These are phyloP conservation scores for Eilema sororculum DNA, from an alignment of 2,888 invertebrate species.

Conservation along the genomic window DNA sequence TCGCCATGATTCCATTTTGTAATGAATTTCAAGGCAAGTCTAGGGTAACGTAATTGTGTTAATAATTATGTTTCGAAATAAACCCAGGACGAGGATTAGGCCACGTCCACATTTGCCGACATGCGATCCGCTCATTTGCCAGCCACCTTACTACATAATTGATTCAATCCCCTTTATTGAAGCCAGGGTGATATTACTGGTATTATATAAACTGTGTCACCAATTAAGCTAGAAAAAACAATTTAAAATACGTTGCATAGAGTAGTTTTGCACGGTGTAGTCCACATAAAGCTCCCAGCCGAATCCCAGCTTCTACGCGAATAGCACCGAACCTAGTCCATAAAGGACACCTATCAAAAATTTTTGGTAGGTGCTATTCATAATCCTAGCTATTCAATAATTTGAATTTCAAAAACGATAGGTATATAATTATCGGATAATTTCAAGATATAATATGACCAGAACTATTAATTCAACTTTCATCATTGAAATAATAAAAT, in stretches of 20 bases:
- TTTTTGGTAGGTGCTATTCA: no score
- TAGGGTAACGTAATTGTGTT: conserved; percentile 48
- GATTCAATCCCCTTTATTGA: conserved; percentile 52
- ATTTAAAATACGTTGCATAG: background rate
- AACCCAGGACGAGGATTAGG: conserved; percentile 46
- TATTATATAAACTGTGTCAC: conserved; percentile 39
- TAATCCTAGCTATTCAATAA: no score
- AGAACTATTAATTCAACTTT: no score
- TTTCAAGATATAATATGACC: no score
- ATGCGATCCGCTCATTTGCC: conserved; percentile 69
- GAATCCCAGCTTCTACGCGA: no score
- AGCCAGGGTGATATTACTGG: conserved; percentile 34
- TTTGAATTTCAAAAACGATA: no score
- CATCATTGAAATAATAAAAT: no score
- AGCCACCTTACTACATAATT: conserved; percentile 52
- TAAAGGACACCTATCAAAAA: no score
- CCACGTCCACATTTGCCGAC: conserved; percentile 52
- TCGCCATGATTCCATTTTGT: conserved; percentile 35
- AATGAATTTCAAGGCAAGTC: conserved; percentile 42
- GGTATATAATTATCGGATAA: no score
- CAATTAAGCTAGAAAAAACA: conserved; percentile 23
- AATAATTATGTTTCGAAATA: conserved; percentile 54
- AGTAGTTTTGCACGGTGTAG: background rate
- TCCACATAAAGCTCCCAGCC: no score
- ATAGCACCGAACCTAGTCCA: no score